Evolutionary conservation across 1,140 invertebrate species (phyloP).

Genomic region (Wasmannia auropunctata): DNA sequence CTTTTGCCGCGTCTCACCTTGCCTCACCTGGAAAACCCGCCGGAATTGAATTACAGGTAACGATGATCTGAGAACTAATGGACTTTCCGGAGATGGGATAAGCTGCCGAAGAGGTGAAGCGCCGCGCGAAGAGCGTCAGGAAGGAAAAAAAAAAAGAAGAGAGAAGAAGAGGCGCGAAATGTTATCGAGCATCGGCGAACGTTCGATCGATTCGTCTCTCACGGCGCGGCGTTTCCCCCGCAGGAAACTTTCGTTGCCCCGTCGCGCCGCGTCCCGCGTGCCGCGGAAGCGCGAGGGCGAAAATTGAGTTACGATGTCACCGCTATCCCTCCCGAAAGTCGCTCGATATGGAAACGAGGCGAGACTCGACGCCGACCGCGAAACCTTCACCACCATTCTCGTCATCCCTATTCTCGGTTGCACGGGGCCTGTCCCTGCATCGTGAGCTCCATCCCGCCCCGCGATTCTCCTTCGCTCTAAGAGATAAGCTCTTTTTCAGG

Average conservation of each 20-base stretch:
- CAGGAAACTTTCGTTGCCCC: slow-evolving; percentile 33
- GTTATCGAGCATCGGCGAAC: slow-evolving; percentile 67
- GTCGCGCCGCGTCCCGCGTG: slow-evolving; percentile 1
- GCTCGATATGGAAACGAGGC: slow-evolving; percentile 71
- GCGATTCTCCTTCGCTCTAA: slow-evolving; percentile 1
- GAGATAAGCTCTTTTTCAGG: slow-evolving; percentile 59
- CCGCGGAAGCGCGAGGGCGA: slow-evolving; percentile 22
- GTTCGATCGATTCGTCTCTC: slow-evolving; percentile 57
- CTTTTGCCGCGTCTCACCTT: slow-evolving; percentile 51
- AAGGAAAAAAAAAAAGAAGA: no score
- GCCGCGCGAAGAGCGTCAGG: neutral
- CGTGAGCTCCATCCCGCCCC: neutral
- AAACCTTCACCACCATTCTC: slow-evolving; percentile 22
- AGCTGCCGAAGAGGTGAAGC: slow-evolving; percentile 17
- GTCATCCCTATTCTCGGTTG: no score
- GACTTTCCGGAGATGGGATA: slow-evolving; percentile 64
- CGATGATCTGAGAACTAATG: slow-evolving; percentile 71
- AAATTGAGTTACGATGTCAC: slow-evolving; percentile 72
- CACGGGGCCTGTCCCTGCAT: neutral
- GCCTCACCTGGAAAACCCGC: slow-evolving; percentile 47
- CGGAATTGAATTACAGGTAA: slow-evolving; percentile 71
- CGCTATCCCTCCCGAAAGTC: slow-evolving; percentile 65
- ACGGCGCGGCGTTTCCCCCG: slow-evolving; percentile 56
- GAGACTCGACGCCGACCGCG: slow-evolving; percentile 49
- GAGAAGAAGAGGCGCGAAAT: slow-evolving; percentile 52